Evolutionary conservation across 2,888 invertebrate genomes (phyloP), one percentile per base, ranked within the genome.

Genomic region (Heliconius hortense): DNA sequence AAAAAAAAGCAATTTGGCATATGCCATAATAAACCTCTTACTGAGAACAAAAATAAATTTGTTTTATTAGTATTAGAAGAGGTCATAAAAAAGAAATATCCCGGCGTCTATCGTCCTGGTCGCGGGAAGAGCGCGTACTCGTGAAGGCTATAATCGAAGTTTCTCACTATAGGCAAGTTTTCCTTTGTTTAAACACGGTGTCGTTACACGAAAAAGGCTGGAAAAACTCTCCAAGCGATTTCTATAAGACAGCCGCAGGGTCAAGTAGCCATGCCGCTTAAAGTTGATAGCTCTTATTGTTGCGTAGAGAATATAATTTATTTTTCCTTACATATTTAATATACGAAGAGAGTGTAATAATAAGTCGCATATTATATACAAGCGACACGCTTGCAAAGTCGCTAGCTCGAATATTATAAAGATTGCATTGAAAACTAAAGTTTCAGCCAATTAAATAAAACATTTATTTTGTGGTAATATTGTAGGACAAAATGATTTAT

Each of bases 141-240:
- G 89, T 90, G 91, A 91, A 90, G 84, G 90, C 91, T 90, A 93
- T 92, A 93, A 93, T 92, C 93, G 92, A 93, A 93, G 91, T 93
- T 93, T 92, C 88, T 86, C 89, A 87, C 87, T 90, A 91, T 90
- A 88, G 89, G 87, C 90, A 90, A 90, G 91, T 90, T 93, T 92
- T 90, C 91, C 88, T 91, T 91, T 88, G 90, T 92, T 90, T 91
- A 92, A 93, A 92, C 93, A 93, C 89, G 91, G 87, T 93, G 92
- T 92, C 87, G 90, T 90, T 88, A 93, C 93, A 93, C 84, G 92
- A 87, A 93, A 94, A 92, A 90, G 93, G 93, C 89, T 89, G 93
- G 90, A 83, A 87, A 89, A 92, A 88, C 87, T 90, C 90, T 92
- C 89, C 87, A 85, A 90, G 91, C 91, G 81, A 84, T 90, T 90